Evolutionary conservation across 2,113 vertebrate species (phyloP), one percentile per base, ranked within the genome.

Genomic region (Vidua chalybeata): DNA sequence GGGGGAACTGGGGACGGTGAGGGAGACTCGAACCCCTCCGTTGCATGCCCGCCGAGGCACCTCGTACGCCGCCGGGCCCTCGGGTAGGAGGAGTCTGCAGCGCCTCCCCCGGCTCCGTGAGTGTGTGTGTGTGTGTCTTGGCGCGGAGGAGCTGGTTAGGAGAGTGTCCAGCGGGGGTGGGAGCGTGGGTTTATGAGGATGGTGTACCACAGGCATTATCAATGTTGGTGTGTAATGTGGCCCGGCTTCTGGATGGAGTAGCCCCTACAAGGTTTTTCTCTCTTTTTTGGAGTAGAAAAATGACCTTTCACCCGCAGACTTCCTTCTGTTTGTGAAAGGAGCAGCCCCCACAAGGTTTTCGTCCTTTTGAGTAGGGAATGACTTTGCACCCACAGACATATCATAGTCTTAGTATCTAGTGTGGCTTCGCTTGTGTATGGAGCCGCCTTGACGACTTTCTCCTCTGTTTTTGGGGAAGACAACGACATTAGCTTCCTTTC

Each of bases 31-130:
- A 17, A 6, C 1, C 6, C 15, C 26, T 7, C 46, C 1, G 21
- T 5, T 24, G 17, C 15, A 1, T 48, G 62, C 62, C 22, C 35
- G 56, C 16, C 46, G 54, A 10, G 58, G 46, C 28, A 3, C 15
- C 6, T 30, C 3, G 9, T 27, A 2, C 10, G 30, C 22, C 3
- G 13, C 46, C 1, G 26, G 52, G 52, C 11, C 18, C 35, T 27
- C 4, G 33, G 27, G 8, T 7, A 41, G 31, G 31, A 18, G n/a
- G 33, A 48, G 24, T 59, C 4, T 31, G 54, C 37, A 33, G 45
- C 37, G 31, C 63, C 52, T 51, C 2, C 7, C 19, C 21, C 3
- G 13, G 7, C 15, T 5, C 10, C 1, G 15, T 3, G 9, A 10
- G 15, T 28, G 79, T 56, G 31, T 45, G 41, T 41, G 41, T 41